phyloP scores from a whole-genome alignment of 23 tunicate genomes.

The Pegea sp. region DNA sequence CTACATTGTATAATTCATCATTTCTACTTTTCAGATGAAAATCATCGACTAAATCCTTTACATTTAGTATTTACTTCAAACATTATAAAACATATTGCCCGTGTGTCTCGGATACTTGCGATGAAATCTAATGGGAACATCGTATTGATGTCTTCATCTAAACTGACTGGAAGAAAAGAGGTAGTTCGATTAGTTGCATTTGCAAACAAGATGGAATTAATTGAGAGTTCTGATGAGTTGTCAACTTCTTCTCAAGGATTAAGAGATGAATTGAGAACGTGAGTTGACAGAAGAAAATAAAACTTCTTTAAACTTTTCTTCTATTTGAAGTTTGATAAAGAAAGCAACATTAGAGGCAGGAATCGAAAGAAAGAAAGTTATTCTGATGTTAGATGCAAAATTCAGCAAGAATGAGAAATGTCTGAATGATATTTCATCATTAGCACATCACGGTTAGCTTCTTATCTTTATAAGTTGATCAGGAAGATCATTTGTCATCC shows the following conservation, averaged over 20 bases:
- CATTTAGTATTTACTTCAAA: too few relatives aligned
- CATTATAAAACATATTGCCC: slow-evolving; percentile 68
- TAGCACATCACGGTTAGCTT: slow-evolving; percentile 30
- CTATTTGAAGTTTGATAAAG: slow-evolving; percentile 19
- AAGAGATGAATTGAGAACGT: too few relatives aligned
- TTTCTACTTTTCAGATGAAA: too few relatives aligned
- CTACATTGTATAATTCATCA: too few relatives aligned
- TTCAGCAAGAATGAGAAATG: slow-evolving; percentile 14
- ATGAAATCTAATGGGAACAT: slow-evolving; percentile 43
- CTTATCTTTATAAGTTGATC: too few relatives aligned
- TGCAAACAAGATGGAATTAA: too few relatives aligned
- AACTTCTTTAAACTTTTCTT: background rate
- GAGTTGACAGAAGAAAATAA: background rate
- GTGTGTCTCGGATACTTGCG: slow-evolving; percentile 43
- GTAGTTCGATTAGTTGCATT: slow-evolving; percentile 19
- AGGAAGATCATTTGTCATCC: too few relatives aligned
- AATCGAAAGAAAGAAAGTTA: slow-evolving; percentile 15
- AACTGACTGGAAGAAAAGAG: slow-evolving; percentile 32
- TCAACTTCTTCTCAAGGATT: too few relatives aligned
- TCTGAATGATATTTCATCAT: slow-evolving; percentile 43
- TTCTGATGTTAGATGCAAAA: slow-evolving; percentile 29
- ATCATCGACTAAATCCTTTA: too few relatives aligned
- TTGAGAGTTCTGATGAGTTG: too few relatives aligned
- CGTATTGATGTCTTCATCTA: slow-evolving; percentile 31
- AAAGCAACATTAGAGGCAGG: slow-evolving; percentile 51